Evolutionary conservation across 2,113 vertebrate genomes (phyloP).

Genomic region (Menura novaehollandiae): DNA sequence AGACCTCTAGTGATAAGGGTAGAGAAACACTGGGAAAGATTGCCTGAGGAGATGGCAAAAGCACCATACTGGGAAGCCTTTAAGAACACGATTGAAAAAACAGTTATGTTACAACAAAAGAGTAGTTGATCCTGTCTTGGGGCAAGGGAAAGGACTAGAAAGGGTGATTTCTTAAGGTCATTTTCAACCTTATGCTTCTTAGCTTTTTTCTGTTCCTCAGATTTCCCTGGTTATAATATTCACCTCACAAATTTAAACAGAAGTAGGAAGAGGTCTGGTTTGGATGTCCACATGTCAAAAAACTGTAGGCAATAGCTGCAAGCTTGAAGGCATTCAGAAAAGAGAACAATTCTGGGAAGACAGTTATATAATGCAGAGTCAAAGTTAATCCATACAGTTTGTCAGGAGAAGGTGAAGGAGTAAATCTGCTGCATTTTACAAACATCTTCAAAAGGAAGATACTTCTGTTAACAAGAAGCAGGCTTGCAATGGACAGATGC

Average conservation of each 20-base stretch:
- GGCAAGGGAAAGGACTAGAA: not conserved
- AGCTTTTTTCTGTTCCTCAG: not conserved
- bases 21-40: slow-evolving; percentile 12
- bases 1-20: not conserved
- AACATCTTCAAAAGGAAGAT: not conserved
- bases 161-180: not conserved
- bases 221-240: not conserved
- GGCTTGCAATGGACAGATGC: not conserved
- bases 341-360: not conserved
- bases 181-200: not conserved
- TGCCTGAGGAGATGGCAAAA: slow-evolving; percentile 14
- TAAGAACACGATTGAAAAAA: slow-evolving; percentile 2
- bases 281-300: not conserved
- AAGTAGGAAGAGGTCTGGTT: not conserved
- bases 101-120: not conserved
- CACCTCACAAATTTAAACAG: not conserved
- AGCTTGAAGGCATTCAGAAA: not conserved
- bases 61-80: not conserved
- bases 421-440: not conserved
- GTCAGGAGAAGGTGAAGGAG: not conserved
- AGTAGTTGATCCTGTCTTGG: not conserved
- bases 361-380: not conserved
- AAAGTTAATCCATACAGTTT: not conserved
- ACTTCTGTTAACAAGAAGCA: slow-evolving; percentile 18
- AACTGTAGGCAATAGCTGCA: not conserved